phyloP scores from a whole-genome alignment of 2,797 vertebrate genomes.

The Silurus lanzhouensis region DNA sequence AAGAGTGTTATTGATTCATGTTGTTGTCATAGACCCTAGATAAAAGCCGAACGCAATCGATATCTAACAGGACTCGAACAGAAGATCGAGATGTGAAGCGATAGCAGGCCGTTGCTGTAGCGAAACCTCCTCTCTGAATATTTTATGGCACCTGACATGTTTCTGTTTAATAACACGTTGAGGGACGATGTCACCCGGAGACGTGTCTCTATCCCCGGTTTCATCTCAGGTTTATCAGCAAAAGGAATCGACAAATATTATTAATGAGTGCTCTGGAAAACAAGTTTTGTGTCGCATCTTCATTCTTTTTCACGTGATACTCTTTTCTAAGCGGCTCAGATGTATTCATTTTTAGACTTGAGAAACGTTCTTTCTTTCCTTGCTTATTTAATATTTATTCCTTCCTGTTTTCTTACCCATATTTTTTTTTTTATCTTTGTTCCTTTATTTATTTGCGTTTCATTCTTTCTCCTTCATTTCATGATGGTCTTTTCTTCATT shows the following conservation, averaged over 20 bases:
- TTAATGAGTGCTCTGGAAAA: neutral
- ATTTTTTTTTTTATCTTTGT: too few relatives aligned
- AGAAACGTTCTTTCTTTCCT: neutral
- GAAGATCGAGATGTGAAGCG: slow-evolving; percentile 69
- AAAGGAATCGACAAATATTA: neutral
- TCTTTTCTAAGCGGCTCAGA: too few relatives aligned
- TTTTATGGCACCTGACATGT: slow-evolving; percentile 63
- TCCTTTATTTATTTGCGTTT: too few relatives aligned
- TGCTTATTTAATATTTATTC: too few relatives aligned
- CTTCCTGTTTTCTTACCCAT: too few relatives aligned
- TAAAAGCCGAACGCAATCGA: slow-evolving; percentile 65
- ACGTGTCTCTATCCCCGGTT: neutral
- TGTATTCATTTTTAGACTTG: neutral
- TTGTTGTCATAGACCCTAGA: slow-evolving; percentile 68
- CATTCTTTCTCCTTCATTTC: too few relatives aligned
- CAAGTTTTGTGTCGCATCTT: neutral
- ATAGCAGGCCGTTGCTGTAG: slow-evolving; percentile 67
- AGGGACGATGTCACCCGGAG: neutral
- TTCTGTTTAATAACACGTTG: slow-evolving; percentile 63
- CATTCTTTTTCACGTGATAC: neutral
- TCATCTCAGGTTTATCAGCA: neutral
- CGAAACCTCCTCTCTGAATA: slow-evolving; percentile 68
- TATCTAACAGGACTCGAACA: slow-evolving; percentile 65
- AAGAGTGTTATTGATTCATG: slow-evolving; percentile 67
- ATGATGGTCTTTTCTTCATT: too few relatives aligned